Evolutionary conservation across 2,888 invertebrate species (phyloP).

Genomic region (Drosophila pseudotakahashii): DNA sequence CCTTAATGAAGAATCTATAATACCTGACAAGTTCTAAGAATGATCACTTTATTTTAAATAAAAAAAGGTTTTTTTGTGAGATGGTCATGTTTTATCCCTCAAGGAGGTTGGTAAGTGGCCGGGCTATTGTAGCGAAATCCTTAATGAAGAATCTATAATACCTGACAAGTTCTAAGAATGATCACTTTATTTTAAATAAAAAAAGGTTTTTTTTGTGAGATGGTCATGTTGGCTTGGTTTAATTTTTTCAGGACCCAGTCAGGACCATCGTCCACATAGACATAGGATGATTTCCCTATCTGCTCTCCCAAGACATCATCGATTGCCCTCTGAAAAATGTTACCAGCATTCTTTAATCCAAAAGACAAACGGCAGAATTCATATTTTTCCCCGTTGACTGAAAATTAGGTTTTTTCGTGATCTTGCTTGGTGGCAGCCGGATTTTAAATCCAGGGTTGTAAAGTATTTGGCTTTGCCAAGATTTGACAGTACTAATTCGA

Average conservation of each 20-base stretch:
- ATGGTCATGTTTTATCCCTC: neutral
- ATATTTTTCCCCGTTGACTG: neutral
- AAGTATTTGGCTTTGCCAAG: no score
- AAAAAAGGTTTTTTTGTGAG: neutral
- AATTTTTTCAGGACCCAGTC: neutral
- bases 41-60: no score
- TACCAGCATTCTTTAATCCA: neutral
- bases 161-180: neutral
- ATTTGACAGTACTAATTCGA: no score
- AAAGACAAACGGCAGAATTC: constrained; percentile 1
- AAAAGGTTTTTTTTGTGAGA: neutral
- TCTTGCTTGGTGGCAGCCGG: neutral
- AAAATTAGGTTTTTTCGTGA: neutral
- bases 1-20: neutral
- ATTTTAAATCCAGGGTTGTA: neutral
- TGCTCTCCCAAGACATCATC: neutral
- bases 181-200: no score
- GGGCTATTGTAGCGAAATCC: neutral
- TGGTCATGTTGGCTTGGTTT: neutral
- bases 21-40: neutral
- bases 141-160: neutral
- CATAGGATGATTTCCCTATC: neutral
- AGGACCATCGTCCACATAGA: neutral
- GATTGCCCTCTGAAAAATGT: neutral
- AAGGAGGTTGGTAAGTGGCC: neutral